phyloP scores from a whole-genome alignment of 2,113 vertebrate species.

The Urocolius indicus region DNA sequence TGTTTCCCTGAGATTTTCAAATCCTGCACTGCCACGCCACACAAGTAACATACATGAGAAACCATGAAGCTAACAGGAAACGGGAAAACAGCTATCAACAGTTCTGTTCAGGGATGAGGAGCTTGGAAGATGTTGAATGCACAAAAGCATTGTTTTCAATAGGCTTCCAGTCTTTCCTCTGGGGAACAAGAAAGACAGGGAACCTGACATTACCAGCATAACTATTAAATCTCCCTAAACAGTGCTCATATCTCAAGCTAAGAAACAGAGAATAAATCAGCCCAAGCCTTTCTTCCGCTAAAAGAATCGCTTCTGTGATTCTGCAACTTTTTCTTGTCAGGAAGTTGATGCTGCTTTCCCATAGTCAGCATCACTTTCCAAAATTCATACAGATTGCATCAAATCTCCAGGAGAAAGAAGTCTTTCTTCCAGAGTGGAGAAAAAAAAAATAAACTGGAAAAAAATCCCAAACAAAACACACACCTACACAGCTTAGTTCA shows the following conservation, averaged over 20 bases:
- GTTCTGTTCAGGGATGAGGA: neutral
- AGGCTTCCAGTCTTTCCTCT: neutral
- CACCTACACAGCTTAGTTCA: neutral
- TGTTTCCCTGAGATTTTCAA: neutral
- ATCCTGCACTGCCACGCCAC: neutral
- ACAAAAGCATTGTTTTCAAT: neutral
- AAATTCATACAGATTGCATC: neutral
- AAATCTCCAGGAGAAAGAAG: neutral
- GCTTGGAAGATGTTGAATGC: neutral
- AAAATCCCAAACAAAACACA: fast-evolving
- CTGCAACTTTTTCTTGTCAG: neutral
- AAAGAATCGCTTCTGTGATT: neutral
- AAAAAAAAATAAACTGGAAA: neutral
- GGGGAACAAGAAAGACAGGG: neutral
- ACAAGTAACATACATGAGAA: neutral
- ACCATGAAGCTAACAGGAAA: neutral
- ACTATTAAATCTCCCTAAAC: neutral
- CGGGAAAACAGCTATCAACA: neutral
- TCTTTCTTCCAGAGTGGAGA: neutral
- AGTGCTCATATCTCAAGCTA: neutral
- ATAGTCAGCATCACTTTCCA: neutral
- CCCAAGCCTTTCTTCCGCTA: neutral
- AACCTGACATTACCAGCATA: neutral
- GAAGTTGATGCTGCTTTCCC: neutral
- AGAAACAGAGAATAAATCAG: neutral